Evolutionary conservation across 2,888 invertebrate genomes (phyloP).

Genomic region (Germaria angustata): DNA sequence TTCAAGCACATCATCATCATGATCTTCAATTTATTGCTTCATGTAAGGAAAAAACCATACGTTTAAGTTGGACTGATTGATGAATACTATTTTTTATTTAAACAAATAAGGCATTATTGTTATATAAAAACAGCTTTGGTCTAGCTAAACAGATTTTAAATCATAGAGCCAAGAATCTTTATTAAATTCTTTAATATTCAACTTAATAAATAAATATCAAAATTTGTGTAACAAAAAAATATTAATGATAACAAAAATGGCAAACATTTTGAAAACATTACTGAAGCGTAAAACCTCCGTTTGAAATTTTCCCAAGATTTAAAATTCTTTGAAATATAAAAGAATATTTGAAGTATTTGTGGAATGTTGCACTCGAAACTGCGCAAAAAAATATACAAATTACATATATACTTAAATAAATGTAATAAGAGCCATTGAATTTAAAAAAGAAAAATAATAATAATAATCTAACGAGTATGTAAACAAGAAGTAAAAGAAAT

Average conservation of each 20-base stretch:
- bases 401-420: constrained; percentile 2
- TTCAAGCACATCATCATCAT: no score
- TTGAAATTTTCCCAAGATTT: constrained; percentile 18
- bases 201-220: not conserved
- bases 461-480: not conserved
- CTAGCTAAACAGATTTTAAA: not conserved
- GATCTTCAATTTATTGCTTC: no score
- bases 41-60: no score
- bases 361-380: constrained; percentile 21
- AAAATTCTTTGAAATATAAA: not conserved
- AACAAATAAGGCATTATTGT: no score
- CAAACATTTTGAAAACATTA: not conserved
- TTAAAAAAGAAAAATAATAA: not conserved
- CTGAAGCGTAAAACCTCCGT: constrained; percentile 18
- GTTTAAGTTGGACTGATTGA: no score
- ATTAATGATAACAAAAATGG: not conserved
- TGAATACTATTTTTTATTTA: no score
- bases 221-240: not conserved
- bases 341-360: not conserved
- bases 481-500: constrained; percentile 28
- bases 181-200: not conserved
- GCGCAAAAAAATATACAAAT: constrained; percentile 22
- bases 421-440: not conserved
- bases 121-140: not conserved
- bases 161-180: not conserved